phyloP scores from a whole-genome alignment of 2,797 vertebrate genomes.

The Hybognathus amarus region DNA sequence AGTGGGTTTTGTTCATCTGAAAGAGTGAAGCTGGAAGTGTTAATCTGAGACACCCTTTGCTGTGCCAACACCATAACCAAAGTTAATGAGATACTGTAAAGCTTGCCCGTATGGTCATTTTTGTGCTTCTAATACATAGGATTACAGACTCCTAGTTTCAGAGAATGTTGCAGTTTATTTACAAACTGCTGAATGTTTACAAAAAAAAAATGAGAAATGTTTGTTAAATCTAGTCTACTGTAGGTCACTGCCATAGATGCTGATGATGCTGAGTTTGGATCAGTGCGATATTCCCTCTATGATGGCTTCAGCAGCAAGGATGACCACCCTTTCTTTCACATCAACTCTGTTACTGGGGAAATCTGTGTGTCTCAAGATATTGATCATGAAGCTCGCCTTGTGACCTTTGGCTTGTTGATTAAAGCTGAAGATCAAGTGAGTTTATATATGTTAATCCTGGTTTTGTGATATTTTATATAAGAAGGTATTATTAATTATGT shows the following conservation, averaged over 20 bases:
- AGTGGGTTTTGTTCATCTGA: background rate
- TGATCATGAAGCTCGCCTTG: conserved; percentile 83
- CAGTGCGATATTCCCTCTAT: conserved; percentile 83
- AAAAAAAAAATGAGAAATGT: background rate
- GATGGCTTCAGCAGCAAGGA: conserved; percentile 83
- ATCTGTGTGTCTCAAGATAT: conserved; percentile 89
- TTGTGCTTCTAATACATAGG: background rate
- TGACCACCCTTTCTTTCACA: conserved; percentile 81
- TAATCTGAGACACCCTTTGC: conserved; percentile 19
- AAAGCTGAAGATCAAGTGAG: conserved; percentile 92
- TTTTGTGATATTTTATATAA: background rate
- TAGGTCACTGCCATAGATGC: conserved; percentile 90
- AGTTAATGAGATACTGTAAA: conserved; percentile 20
- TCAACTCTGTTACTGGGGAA: conserved; percentile 80
- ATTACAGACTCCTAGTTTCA: background rate
- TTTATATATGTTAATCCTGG: background rate
- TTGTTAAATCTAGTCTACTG: background rate
- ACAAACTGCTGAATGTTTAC: background rate
- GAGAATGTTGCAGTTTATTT: background rate
- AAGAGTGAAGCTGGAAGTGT: conserved; percentile 12
- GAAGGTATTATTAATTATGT: background rate
- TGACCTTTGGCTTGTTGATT: conserved; percentile 85
- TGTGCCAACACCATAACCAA: background rate
- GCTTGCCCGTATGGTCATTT: background rate
- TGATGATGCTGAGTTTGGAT: conserved; percentile 83